Evolutionary conservation across 2,113 vertebrate genomes (phyloP).

Genomic region (Ptychochromis oligacanthus): DNA sequence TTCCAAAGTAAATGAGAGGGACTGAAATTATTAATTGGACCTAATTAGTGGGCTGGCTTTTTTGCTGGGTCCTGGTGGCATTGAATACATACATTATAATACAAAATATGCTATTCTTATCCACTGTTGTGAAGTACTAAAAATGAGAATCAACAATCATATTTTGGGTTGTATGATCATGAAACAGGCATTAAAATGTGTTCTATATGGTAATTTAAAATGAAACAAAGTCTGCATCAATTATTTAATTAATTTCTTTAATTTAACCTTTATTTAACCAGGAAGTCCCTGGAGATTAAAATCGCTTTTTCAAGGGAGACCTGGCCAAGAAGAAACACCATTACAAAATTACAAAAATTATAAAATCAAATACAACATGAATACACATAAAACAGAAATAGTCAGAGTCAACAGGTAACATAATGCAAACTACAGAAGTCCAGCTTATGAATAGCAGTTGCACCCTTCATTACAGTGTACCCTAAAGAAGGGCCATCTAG

Average conservation of each 20-base stretch:
- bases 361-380: background rate
- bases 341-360: background rate
- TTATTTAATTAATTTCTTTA: background rate
- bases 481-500: background rate
- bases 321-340: background rate
- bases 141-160: background rate
- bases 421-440: too few relatives aligned
- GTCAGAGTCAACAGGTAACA: background rate
- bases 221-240: background rate
- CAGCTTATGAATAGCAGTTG: too few relatives aligned
- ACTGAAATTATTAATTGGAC: background rate
- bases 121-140: background rate
- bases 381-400: background rate
- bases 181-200: background rate
- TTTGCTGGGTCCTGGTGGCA: background rate
- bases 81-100: background rate
- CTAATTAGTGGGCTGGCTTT: background rate
- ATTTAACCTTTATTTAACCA: background rate
- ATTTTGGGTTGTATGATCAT: background rate
- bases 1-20: background rate
- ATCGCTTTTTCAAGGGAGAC: background rate
- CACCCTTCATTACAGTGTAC: too few relatives aligned
- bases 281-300: background rate
- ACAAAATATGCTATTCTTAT: background rate
- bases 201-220: background rate